Conservation (phyloP, 1,140 invertebrate genomes). For the Acyrthosiphon pisum region DNA sequence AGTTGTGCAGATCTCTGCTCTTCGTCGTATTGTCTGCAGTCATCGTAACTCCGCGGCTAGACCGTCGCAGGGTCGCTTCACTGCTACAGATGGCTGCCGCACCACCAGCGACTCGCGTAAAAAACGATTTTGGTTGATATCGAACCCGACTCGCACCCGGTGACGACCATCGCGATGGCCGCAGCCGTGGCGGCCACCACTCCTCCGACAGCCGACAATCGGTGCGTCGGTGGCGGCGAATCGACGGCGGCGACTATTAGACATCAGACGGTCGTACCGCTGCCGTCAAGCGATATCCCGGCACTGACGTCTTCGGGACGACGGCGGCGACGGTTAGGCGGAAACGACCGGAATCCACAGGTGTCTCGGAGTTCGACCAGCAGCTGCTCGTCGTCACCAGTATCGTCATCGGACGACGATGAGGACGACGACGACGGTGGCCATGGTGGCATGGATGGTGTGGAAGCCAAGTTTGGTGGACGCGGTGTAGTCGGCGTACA, state of each 20-base stretch:
- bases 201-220: not conserved
- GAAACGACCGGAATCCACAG: no score
- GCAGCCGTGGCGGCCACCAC: not conserved
- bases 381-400: not conserved
- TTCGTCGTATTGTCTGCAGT: not conserved
- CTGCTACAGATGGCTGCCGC: not conserved
- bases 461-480: not conserved
- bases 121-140: slow-evolving; percentile 7
- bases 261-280: not conserved
- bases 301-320: not conserved
- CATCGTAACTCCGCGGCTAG: no score
- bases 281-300: not conserved
- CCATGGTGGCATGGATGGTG: not conserved
- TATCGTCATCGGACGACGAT: slow-evolving; percentile 8
- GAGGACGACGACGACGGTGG: not conserved
- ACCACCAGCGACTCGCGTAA: not conserved
- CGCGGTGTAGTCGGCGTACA: not conserved
- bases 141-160: not conserved
- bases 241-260: not conserved
- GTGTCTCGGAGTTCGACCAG: not conserved
- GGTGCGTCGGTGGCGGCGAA: not conserved
- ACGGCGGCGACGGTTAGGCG: not conserved
- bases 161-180: not conserved
- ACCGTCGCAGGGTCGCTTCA: not conserved
- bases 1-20: no score